Conservation (phyloP, 2,888 invertebrate genomes). For the Drosophila leonis region DNA sequence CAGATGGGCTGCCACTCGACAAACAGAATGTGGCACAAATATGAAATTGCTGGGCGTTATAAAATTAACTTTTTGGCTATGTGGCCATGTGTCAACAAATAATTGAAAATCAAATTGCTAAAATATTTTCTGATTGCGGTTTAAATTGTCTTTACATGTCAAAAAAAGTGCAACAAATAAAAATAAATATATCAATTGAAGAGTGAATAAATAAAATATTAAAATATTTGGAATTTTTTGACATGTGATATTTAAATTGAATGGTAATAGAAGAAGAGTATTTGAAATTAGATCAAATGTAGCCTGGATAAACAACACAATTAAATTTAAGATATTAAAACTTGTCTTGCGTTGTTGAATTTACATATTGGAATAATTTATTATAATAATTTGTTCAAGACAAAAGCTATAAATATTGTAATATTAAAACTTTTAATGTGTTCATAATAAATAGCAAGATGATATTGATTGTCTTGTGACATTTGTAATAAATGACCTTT, state of each 20-base stretch:
- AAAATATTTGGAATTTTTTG: not conserved
- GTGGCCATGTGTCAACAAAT: constrained; percentile 59
- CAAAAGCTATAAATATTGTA: too few species aligned
- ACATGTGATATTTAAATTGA: not conserved
- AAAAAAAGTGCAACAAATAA: not conserved
- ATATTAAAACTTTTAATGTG: too few species aligned
- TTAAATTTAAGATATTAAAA: too few species aligned
- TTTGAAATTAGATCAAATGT: not conserved
- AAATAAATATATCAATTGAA: constrained; percentile 6
- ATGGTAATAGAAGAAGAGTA: not conserved
- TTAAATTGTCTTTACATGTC: constrained; percentile 6
- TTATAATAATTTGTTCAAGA: too few species aligned
- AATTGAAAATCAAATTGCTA: constrained; percentile 58
- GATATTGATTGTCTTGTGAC: too few species aligned
- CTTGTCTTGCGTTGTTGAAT: too few species aligned
- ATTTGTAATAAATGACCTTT: too few species aligned
- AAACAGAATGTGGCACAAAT: constrained; percentile 52
- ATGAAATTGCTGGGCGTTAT: constrained; percentile 56
- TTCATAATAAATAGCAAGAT: too few species aligned
- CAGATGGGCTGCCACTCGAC: not conserved
- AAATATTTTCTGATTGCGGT: constrained; percentile 41
- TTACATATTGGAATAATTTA: too few species aligned
- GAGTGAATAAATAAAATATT: not conserved
- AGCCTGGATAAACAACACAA: not conserved
- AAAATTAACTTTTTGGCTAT: constrained; percentile 62